Base-by-base conservation (phyloP, 1,140 invertebrate genomes). In the Drosophila ironensis region DNA sequence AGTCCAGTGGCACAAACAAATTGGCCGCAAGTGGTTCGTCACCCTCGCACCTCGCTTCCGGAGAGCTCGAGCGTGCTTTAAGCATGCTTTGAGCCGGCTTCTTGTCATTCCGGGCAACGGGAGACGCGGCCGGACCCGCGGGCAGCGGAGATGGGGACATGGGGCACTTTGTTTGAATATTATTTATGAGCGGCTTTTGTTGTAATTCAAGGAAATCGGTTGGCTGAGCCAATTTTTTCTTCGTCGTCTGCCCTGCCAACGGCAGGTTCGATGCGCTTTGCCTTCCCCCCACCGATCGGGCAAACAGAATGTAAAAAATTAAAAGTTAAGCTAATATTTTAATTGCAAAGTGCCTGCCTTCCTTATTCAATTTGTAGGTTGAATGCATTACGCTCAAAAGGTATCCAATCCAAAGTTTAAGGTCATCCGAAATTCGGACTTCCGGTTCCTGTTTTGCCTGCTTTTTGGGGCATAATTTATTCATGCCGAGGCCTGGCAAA, bases 181-280 rank as follows among this genome's bases (percentile, higher is more conserved):
- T 81, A 81, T 81, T 81, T 81, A 82, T 81, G 77, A 72, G 61
- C 56, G 74, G 78, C 77, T 82, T 81, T 81, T 82, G 61, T 82
- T 82, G 77, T 82, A 76, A 81, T 76, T 81, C 77, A 82, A 82
- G 77, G 67, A 82, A 82, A 82, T 81, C 78, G 68, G 51, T 51
- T 68, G 28, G 47, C 61, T 68, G 27, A 59, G 54, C 35, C 56
- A 53, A 64, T 69, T 59, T 46, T n/a, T n/a, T n/a, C n/a, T n/a
- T n/a, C n/a, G n/a, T n/a, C n/a, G 3, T 16, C 35, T 56, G 19
- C 37, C n/a, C 17, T 19, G 1, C 5, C 9, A 2, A 2, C 17
- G 19, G 25, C n/a, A n/a, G n/a, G n/a, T n/a, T n/a, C n/a, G n/a
- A n/a, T n/a, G n/a, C n/a, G n/a, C n/a, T n/a, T n/a, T n/a, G n/a